Base-by-base conservation (phyloP, 2,797 vertebrate species). In the Rhinichthys osculus region DNA sequence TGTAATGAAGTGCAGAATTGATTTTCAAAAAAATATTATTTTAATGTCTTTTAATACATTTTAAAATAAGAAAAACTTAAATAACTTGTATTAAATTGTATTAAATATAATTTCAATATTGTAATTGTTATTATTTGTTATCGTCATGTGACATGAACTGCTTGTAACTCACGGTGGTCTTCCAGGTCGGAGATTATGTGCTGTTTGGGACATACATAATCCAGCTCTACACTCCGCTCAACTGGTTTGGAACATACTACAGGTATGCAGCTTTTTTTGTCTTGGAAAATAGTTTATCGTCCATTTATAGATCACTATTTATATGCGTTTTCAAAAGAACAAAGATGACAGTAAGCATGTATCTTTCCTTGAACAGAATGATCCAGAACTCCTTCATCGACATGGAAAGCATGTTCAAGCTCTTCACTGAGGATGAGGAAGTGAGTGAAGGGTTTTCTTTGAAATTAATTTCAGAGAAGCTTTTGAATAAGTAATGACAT, bases 191-290 rank as follows among this genome's bases (percentile, higher is more conserved):
- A 50, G 98, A 99, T 91, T 99, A 95, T 79, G 97, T 99, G 78
- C 96, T 99, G 2, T 99, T 99, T 11, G 96, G 97, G 27, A 98
- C 97, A 1, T 99, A 99, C 85, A 99, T 99, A 91, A 98, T 98
- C 90, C 98, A 99, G 85, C 94, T 99, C 13, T 99, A 99, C 92
- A 97, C 96, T 0, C 98, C 98, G 0, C 97, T 99, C 88, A 98
- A 98, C 94, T 99, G 98, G 98, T 99, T 99, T 4, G 98, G 98
- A 9, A 99, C 98, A 62, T 99, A 99, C 90, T 99, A 99, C 93
- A 97, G 98, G 98, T 98, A 90, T 93, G 4, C 10, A 11, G 5
- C 4, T 27, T 59, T 35, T 21, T 66, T 30, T 11, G 5, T 40
- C 42, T 35, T 50, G n/a, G 14, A 47, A 17, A 6, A 44, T 72